phyloP scores from a whole-genome alignment of 2,797 vertebrate genomes.

The Arctocebus calabarensis region DNA sequence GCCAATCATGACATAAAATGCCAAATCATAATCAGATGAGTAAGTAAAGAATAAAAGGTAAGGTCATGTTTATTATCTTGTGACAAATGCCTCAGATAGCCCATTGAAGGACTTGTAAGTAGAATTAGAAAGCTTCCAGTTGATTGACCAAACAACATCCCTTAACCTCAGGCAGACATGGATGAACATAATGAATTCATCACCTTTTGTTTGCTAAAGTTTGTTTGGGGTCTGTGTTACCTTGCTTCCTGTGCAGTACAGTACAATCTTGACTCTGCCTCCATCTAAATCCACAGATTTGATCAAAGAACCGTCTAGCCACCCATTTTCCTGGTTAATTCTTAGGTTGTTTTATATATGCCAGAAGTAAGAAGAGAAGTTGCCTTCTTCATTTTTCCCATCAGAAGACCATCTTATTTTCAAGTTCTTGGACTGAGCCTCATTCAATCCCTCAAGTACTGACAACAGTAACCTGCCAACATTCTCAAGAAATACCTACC shows the following conservation, averaged over 20 bases:
- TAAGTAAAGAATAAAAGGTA: neutral
- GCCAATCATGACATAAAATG: neutral
- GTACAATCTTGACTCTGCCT: neutral
- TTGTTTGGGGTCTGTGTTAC: neutral
- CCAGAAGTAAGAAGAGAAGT: neutral
- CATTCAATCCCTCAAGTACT: constrained; percentile 63
- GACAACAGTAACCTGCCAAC: constrained; percentile 43
- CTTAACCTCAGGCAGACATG: neutral
- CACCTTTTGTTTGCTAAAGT: neutral
- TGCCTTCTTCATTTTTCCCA: constrained; percentile 47
- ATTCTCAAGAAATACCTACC: constrained; percentile 70
- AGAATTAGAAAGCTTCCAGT: neutral
- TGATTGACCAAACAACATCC: neutral
- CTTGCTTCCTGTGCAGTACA: neutral
- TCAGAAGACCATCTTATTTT: constrained; percentile 53
- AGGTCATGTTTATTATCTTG: neutral
- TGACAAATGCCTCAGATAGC: neutral
- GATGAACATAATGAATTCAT: neutral
- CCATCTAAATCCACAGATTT: neutral
- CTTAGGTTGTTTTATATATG: constrained; percentile 35
- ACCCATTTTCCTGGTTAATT: constrained; percentile 10
- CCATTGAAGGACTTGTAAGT: neutral
- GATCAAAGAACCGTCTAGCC: neutral
- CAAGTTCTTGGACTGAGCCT: constrained; percentile 47
- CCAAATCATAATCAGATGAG: neutral